These are phyloP conservation scores for Dasysyrphus albostriatus DNA, from an alignment of 2,888 invertebrate species.

Conservation along the genomic window DNA sequence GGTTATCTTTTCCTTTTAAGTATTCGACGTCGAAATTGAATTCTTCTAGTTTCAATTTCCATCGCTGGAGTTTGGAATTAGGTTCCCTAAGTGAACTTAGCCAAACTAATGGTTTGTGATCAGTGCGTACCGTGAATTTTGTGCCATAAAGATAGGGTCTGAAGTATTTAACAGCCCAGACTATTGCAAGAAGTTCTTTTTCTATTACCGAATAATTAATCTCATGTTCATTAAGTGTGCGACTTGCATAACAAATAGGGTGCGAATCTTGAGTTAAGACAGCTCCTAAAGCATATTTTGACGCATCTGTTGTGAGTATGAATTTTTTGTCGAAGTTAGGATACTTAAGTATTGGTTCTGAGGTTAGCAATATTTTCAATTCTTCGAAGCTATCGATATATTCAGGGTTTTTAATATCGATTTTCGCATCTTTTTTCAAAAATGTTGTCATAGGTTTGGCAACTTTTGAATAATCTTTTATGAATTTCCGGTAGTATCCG, in stretches of 20 bases:
- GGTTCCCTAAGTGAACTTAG: not conserved
- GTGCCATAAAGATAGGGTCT: not conserved
- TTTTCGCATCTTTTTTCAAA: no score
- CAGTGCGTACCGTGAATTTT: not conserved
- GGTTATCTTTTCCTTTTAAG: not conserved
- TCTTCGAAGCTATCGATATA: conserved; percentile 23
- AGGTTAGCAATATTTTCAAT: not conserved
- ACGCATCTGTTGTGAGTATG: not conserved
- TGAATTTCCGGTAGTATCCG: no score
- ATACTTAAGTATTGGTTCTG: conserved; percentile 6
- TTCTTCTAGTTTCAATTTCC: not conserved
- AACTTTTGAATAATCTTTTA: no score
- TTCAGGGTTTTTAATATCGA: not conserved
- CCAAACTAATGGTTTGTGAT: conserved; percentile 3
- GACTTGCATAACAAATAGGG: not conserved
- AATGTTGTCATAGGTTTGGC: no score
- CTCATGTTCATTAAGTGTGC: not conserved
- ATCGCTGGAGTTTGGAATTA: not conserved
- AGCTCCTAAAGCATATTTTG: not conserved
- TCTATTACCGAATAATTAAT: not conserved
- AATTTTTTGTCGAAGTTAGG: not conserved
- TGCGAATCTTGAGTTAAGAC: not conserved
- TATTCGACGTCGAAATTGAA: no score
- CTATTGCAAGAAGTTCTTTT: not conserved
- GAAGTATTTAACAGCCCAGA: not conserved